Evolutionary conservation across 2,113 vertebrate genomes (phyloP), one percentile per base, ranked within the genome.

Genomic region (Rhinolophus ferrumequinum): DNA sequence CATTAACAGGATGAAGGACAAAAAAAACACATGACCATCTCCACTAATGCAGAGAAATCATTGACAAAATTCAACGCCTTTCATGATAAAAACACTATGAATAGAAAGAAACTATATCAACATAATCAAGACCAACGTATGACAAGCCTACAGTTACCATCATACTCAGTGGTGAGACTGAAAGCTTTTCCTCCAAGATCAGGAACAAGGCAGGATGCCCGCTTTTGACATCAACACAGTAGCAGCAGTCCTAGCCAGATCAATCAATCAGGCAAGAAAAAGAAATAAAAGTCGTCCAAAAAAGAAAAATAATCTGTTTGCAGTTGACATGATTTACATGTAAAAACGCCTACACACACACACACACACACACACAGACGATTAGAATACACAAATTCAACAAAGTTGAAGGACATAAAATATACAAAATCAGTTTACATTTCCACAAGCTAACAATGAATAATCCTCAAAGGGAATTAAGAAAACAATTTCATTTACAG

Each of bases 391-490:
- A 44, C n/a, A 66, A 58, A 56, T 72, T 92, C 47, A 81, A 47
- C 47, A 66, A 58, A 81, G 28, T 33, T 75, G 13, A 10, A 81
- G 3, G 47, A 58, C 19, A 13, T 33, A 56, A 95, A 95, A 69
- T 2, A 56, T 35, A 8, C 19, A 88, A 82, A 70, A 54, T 14
- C 30, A 80, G 47, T 18, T 7, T 67, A 15, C 30, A 79, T 92
- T 35, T 84, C 33, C 50, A 54, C 54, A 50, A 50, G 47, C 12
- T 50, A 50, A 50, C 19, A 80, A 52, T 50, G 11, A 85, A 67
- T 24, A 47, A 93, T 47, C 21, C 41, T 92, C 85, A 89, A 95
- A 95, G 33, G 64, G 50, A 93, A 85, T 66, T 88, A 95, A 35
- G 35, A 73, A 85, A 72, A 88, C 33, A 76, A 79, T 35, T 73